Conservation (phyloP, 2,888 invertebrate genomes). For the Listrodromus nycthemerus region DNA sequence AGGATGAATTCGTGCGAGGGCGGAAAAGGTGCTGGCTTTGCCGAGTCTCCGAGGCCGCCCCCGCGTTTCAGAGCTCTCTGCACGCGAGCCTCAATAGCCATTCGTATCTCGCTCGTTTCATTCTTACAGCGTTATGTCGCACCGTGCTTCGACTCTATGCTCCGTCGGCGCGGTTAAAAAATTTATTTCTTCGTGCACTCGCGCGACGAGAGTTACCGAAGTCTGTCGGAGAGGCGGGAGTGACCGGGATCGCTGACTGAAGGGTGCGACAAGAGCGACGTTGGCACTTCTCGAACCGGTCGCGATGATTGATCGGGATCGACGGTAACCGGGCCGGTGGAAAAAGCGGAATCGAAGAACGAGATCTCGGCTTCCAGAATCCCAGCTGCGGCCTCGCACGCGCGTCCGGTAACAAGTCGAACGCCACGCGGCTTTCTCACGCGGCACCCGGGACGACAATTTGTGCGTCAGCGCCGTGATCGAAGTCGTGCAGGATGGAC, state of each 20-base stretch:
- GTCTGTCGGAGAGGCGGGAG: slow-evolving; percentile 8
- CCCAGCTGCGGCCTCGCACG: slow-evolving; percentile 35
- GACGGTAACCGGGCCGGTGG: slow-evolving; percentile 65
- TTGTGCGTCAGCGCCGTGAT: slow-evolving; percentile 54
- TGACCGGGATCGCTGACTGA: slow-evolving; percentile 48
- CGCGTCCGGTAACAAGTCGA: slow-evolving; percentile 43
- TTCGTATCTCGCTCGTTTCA: slow-evolving; percentile 66
- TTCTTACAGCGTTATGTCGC: slow-evolving; percentile 78
- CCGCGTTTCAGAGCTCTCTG: slow-evolving; percentile 52
- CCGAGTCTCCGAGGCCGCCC: slow-evolving; percentile 70
- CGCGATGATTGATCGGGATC: slow-evolving; percentile 64
- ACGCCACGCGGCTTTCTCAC: slow-evolving; percentile 2
- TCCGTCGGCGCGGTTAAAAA: background rate
- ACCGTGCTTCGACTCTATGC: slow-evolving; percentile 39
- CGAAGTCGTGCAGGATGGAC: slow-evolving; percentile 20
- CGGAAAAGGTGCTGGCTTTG: slow-evolving; percentile 77
- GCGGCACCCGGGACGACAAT: slow-evolving; percentile 32
- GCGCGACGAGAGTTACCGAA: slow-evolving; percentile 41
- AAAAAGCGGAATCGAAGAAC: slow-evolving; percentile 56
- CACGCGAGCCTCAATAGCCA: slow-evolving; percentile 54
- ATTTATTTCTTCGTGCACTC: background rate
- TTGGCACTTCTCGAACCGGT: slow-evolving; percentile 36
- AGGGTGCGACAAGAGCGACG: slow-evolving; percentile 30
- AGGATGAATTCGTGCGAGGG: slow-evolving; percentile 76
- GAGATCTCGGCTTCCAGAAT: slow-evolving; percentile 18